A percentile compares a stretch with the other conserved stretches of the same genome.
Evolutionary conservation across 2,888 invertebrate genomes (phyloP).

Genomic region (Merodon equestris): DNA sequence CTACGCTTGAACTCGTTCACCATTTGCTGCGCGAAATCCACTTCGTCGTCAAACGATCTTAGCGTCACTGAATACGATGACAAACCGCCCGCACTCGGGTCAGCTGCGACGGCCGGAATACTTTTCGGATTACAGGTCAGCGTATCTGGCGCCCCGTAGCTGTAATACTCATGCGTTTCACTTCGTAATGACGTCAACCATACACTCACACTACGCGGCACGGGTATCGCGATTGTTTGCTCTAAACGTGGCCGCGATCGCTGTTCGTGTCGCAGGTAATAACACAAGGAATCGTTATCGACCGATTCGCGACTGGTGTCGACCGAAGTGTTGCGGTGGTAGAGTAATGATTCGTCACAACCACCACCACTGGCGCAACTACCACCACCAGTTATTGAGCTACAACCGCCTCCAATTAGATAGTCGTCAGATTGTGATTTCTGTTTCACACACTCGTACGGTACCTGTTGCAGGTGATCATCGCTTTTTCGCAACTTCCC

Average conservation of each 20-base stretch:
- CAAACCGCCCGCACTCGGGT: slow-evolving; percentile 7
- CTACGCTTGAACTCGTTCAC: slow-evolving; percentile 76
- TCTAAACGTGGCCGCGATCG: too few species aligned
- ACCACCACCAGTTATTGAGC: too few species aligned
- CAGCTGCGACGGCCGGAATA: slow-evolving; percentile 73
- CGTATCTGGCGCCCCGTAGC: slow-evolving; percentile 71
- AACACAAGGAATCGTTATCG: slow-evolving; percentile 25
- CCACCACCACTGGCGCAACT: slow-evolving; percentile 9
- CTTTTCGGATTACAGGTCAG: slow-evolving; percentile 75
- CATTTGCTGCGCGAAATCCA: slow-evolving; percentile 69
- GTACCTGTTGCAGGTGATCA: slow-evolving; percentile 53
- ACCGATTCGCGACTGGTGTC: slow-evolving; percentile 43
- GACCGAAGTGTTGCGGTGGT: slow-evolving; percentile 26
- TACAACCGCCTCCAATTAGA: slow-evolving; percentile 41
- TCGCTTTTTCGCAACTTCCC: slow-evolving; percentile 72
- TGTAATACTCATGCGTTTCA: slow-evolving; percentile 74
- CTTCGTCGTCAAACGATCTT: slow-evolving; percentile 37
- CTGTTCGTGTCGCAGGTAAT: too few species aligned
- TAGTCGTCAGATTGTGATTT: slow-evolving; percentile 65
- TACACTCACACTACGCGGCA: slow-evolving; percentile 75
- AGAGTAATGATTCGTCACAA: slow-evolving; percentile 20
- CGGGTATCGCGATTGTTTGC: not conserved
- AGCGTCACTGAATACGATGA: slow-evolving; percentile 7
- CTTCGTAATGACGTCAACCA: slow-evolving; percentile 77
- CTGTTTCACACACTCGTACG: slow-evolving; percentile 45